phyloP scores from a whole-genome alignment of 1,140 invertebrate species.

The Drosophila micromelanica region DNA sequence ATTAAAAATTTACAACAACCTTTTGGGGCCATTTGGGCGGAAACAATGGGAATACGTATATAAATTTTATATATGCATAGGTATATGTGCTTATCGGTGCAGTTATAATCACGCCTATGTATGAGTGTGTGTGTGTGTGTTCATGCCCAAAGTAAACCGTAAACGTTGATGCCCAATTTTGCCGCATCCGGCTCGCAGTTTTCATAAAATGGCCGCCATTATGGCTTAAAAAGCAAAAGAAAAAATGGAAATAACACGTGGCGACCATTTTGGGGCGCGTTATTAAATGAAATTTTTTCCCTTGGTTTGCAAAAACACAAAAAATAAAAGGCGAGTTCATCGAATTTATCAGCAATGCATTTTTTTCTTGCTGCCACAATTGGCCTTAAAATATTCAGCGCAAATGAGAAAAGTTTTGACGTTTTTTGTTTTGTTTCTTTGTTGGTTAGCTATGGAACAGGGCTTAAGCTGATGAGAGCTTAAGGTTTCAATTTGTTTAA shows the following conservation, averaged over 20 bases:
- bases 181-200: conserved; percentile 29
- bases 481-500: conserved; percentile 13
- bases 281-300: conserved; percentile 35
- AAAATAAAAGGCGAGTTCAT: conserved; percentile 13
- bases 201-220: conserved; percentile 37
- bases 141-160: conserved; percentile 20
- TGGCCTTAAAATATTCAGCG: conserved; percentile 49
- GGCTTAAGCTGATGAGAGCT: conserved; percentile 30
- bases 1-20: conserved; percentile 63
- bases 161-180: conserved; percentile 23
- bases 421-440: conserved; percentile 23
- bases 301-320: neutral
- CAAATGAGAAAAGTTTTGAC: conserved; percentile 46
- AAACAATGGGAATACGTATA: conserved; percentile 21
- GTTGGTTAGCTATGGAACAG: conserved; percentile 15
- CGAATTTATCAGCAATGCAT: conserved; percentile 42
- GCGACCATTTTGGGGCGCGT: conserved; percentile 31
- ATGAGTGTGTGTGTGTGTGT: neutral
- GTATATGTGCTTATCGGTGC: conserved; percentile 13
- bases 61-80: neutral
- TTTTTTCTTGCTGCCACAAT: conserved; percentile 24
- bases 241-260: conserved; percentile 9
- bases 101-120: conserved; percentile 24
- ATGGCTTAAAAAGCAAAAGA: conserved; percentile 21
- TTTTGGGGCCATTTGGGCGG: neutral